A percentile compares a stretch with the other conserved stretches of the same genome.
Evolutionary conservation across 2,888 invertebrate genomes (phyloP).

Genomic region (Cataglyphis livida): DNA sequence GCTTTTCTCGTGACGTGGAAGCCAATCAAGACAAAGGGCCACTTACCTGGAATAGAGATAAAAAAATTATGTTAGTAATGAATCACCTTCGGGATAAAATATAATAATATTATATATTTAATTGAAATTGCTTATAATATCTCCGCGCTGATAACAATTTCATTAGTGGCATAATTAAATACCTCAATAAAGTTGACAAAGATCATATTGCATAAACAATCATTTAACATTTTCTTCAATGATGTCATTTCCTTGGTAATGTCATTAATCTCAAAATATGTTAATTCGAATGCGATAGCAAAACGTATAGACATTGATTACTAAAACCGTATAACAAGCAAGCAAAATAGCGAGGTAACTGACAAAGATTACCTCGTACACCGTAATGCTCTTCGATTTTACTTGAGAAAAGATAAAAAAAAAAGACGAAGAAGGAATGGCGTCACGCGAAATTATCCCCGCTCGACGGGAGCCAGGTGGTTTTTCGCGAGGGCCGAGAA

Average conservation of each 20-base stretch:
- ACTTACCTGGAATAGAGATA: constrained; percentile 81
- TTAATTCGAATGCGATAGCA: background rate
- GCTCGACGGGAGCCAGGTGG: constrained; percentile 71
- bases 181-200: background rate
- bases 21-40: constrained; percentile 17
- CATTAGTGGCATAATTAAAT: background rate
- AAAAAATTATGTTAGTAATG: constrained; percentile 35
- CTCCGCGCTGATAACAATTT: background rate
- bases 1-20: background rate
- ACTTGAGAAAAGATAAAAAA: background rate
- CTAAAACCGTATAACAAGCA: background rate
- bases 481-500: constrained; percentile 55
- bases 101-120: background rate
- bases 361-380: background rate
- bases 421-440: constrained; percentile 8
- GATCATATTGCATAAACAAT: background rate
- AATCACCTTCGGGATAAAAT: background rate
- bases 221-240: background rate
- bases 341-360: background rate
- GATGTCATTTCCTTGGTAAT: background rate
- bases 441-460: constrained; percentile 75
- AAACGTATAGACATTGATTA: background rate
- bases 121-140: background rate
- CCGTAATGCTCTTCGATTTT: background rate
- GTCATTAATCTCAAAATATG: background rate